Conservation (phyloP, 2,797 vertebrate species). For the Mionectes olivaceus region DNA sequence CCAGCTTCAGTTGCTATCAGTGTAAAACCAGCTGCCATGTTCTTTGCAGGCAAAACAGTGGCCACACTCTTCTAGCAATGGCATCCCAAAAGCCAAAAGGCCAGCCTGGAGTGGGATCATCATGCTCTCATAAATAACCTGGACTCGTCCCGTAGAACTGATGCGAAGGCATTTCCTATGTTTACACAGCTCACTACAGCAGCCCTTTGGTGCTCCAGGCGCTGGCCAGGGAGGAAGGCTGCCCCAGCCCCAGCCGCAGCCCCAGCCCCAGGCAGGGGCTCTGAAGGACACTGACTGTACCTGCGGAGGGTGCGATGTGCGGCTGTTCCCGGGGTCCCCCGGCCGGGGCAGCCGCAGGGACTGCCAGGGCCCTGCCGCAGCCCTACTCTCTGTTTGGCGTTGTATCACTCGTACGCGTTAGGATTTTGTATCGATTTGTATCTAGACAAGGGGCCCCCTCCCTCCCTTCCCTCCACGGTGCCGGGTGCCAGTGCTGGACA, state of each 20-base stretch:
- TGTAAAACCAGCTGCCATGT: not conserved
- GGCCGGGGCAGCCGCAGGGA: not conserved
- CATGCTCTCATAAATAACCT: not conserved
- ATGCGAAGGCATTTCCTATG: not conserved
- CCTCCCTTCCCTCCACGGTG: not conserved
- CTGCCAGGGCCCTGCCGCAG: not conserved
- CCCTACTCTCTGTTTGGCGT: not conserved
- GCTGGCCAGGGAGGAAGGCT: not conserved
- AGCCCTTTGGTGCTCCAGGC: not conserved
- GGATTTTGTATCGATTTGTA: not conserved
- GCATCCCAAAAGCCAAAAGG: not conserved
- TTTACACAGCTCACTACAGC: not conserved
- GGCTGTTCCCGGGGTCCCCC: not conserved
- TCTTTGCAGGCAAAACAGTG: not conserved
- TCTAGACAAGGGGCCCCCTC: not conserved
- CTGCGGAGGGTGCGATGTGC: not conserved
- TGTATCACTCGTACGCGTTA: not conserved
- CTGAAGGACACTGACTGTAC: not conserved
- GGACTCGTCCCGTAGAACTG: not conserved
- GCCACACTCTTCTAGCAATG: not conserved
- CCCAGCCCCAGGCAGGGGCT: not conserved
- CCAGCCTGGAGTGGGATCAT: not conserved
- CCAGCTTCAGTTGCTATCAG: not conserved
- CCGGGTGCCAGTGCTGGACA: constrained; percentile 55
- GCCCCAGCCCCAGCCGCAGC: not conserved